Evolutionary conservation across 2,797 vertebrate genomes (phyloP), one percentile per base, ranked within the genome.

Genomic region (Cygnus olor): DNA sequence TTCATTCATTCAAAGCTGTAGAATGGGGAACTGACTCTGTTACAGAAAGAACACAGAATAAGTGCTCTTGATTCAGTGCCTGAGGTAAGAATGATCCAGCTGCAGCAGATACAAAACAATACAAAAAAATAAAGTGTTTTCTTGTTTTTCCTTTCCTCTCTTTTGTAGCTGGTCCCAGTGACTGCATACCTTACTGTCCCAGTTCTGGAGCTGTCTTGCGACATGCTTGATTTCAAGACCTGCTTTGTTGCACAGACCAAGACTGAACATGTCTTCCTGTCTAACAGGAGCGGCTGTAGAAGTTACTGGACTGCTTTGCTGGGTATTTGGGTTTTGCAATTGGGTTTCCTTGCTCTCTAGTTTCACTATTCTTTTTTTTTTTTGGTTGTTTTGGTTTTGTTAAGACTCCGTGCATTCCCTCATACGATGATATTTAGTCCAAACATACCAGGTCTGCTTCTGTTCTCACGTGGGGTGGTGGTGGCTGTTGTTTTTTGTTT

Each of bases 281-380:
- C 89, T 79, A 98, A 98, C 95, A 94, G 84, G 51, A 99, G 99
- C 0, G 13, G 96, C 66, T 98, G 98, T 60, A 95, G 94, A 82
- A 98, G 98, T 47, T 98, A 96, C 97, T 99, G 99, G 99, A 97
- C 95, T 3, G 98, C 98, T 86, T 12, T 97, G 40, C 96, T 98
- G 88, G 98, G 99, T 99, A 97, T 57, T 80, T 82, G 73, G 38
- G 30, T 24, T 85, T 80, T 71, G 68, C 56, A 63, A 2, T 65
- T 45, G 32, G 5, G 30, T 69, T 70, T 85, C 21, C 19, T 47
- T 63, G 6, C 45, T 73, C 0, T 0, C 27, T 5, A 25, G 51
- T 66, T 61, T 80, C 17, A 9, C 32, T 58, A 0, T 10, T 78
- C 22, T 42, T 15, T 58, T 34, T 7, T 7, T 66, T 66, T 87